Evolutionary conservation across 2,888 invertebrate genomes (phyloP), one percentile per base, ranked within the genome.

Genomic region (Achlya flavicornis): DNA sequence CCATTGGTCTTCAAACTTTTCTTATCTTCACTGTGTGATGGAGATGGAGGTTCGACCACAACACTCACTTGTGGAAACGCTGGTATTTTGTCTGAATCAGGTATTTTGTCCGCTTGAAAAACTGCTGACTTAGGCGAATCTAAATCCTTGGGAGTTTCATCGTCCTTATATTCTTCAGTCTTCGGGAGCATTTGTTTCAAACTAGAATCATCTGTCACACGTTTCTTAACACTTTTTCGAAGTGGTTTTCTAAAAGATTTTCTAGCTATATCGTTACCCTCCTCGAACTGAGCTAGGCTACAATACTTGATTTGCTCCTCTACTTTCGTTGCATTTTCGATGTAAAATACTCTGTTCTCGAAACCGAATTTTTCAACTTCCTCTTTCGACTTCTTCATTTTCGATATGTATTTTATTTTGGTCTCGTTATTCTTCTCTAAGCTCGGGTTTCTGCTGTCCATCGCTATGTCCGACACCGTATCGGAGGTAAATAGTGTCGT

Each of bases 201-300:
- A 58, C 80, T 85, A 0, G 79, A 70, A 32, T 92, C 89, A 32
- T 93, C 91, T 0, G 71, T 70, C 1, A 80, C 76, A 19, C 88
- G 84, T 62, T 94, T 94, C 71, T 94, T 94, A 4, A 91, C 76
- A 71, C 94, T 94, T 64, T 90, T 94, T 57, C 84, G 85, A 6
- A 92, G 66, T 14, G 90, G 89, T 67, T 93, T 93, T 77, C 96
- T 96, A 82, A 97, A 97, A 3, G 97, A 97, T 82, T 95, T 95
- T 60, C 97, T 94, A 0, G 96, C 97, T 67, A 97, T 97, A 83
- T 97, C 97, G 85, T 95, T 97, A 26, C 97, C 97, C 88, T 97
- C 97, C 66, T 96, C 96, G 79, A 97, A 97, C 74, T 97, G 96
- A 0, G 97, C 97, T 77, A 97, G 89, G 79, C 97, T 97, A 84